Conservation (phyloP, 1,140 invertebrate species). For the Drosophila watanabei region DNA sequence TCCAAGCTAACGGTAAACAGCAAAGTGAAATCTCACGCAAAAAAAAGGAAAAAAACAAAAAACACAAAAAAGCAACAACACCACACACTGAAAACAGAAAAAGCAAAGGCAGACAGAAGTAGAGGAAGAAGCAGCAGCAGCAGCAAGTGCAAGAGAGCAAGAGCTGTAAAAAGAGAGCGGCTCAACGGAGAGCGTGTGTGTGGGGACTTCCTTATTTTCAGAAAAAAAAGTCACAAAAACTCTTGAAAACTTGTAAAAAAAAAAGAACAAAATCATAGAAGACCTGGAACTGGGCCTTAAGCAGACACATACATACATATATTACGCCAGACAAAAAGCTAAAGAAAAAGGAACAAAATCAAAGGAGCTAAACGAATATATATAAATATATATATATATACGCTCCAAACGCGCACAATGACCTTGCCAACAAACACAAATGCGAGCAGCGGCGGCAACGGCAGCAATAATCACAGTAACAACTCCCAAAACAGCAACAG, state of each 20-base stretch:
- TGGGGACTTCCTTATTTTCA: slow-evolving; percentile 21
- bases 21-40: slow-evolving; percentile 76
- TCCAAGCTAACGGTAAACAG: slow-evolving; percentile 48
- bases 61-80: slow-evolving; percentile 16
- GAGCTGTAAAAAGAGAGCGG: slow-evolving; percentile 31
- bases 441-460: slow-evolving; percentile 50
- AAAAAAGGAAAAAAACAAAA: slow-evolving; percentile 17
- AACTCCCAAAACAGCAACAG: slow-evolving; percentile 42
- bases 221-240: slow-evolving; percentile 16
- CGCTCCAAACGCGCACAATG: slow-evolving; percentile 63
- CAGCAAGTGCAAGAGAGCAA: slow-evolving; percentile 34
- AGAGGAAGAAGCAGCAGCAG: slow-evolving; percentile 25
- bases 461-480: slow-evolving; percentile 32
- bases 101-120: slow-evolving; percentile 36
- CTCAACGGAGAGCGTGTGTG: slow-evolving; percentile 23
- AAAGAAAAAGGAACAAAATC: slow-evolving; percentile 9
- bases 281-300: slow-evolving; percentile 10
- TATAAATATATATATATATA: slow-evolving; percentile 4
- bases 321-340: not conserved
- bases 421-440: slow-evolving; percentile 80
- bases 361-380: slow-evolving; percentile 4
- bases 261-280: not conserved
- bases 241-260: not conserved
- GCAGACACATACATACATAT: too few relatives aligned
- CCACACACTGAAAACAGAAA: slow-evolving; percentile 12